Conservation (phyloP, 2,113 vertebrate species). For the Calyptommatus sinebrachiatus region DNA sequence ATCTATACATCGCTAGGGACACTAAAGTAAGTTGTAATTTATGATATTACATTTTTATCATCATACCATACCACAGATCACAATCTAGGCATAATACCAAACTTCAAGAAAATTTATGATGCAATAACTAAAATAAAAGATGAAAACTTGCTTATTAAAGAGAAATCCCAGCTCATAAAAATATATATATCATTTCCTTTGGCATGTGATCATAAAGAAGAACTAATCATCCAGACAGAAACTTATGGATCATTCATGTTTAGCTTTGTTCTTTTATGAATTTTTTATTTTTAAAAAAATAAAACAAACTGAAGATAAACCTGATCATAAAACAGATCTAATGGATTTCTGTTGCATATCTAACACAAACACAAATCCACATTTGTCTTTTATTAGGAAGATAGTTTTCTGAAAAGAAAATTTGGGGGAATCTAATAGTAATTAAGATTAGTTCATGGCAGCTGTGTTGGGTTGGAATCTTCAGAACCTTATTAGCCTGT, state of each 20-base stretch:
- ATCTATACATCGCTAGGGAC: not conserved
- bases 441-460: conserved; percentile 7
- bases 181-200: not conserved
- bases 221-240: not conserved
- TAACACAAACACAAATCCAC: rapidly evolving
- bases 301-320: not conserved
- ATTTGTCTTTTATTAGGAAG: conserved; percentile 30
- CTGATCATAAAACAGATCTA: not conserved
- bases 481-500: conserved; percentile 24
- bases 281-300: not conserved
- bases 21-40: conserved; percentile 11
- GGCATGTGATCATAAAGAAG: not conserved
- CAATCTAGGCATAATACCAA: conserved; percentile 4
- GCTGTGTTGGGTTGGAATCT: not conserved
- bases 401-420: conserved; percentile 24
- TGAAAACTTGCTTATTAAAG: conserved; percentile 20
- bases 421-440: not conserved
- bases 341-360: not conserved
- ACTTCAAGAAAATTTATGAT: not conserved
- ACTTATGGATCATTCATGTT: not conserved
- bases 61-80: not conserved
- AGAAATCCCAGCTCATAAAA: not conserved
- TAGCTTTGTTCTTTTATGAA: not conserved
- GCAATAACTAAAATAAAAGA: not conserved
- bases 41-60: conserved; percentile 3